Conservation (phyloP, 1,140 invertebrate species). For the Eubasilissa regina region DNA sequence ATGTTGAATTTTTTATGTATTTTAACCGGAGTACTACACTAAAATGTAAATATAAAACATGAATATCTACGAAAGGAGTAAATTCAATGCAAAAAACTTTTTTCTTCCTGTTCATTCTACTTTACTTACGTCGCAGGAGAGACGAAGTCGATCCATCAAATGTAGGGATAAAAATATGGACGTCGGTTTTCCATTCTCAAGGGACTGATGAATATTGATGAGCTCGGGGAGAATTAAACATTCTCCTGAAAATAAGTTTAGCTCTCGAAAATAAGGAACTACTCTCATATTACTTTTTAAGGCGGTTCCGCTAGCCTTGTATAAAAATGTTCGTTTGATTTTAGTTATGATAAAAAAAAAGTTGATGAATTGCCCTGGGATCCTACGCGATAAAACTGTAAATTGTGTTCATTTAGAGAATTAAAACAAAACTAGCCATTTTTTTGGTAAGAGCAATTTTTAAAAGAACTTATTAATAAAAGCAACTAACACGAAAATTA, state of each 20-base stretch:
- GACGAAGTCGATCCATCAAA: slow-evolving; percentile 44
- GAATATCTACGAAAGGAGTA: not conserved
- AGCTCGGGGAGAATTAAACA: slow-evolving; percentile 32
- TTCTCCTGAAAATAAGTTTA: slow-evolving; percentile 22
- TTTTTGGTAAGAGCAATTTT: too few relatives aligned
- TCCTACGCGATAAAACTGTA: too few relatives aligned
- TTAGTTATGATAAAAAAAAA: too few relatives aligned
- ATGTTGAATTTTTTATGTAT: too few relatives aligned
- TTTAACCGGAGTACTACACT: not conserved
- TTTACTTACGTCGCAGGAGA: slow-evolving; percentile 21
- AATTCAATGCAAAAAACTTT: slow-evolving; percentile 2
- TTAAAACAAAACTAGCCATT: too few relatives aligned
- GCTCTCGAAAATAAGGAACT: slow-evolving; percentile 15
- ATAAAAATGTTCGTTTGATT: not conserved
- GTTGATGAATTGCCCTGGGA: too few relatives aligned
- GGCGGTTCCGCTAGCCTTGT: not conserved
- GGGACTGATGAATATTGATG: slow-evolving; percentile 56
- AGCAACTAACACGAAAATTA: too few relatives aligned
- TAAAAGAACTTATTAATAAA: too few relatives aligned
- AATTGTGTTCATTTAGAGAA: too few relatives aligned
- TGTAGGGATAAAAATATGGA: slow-evolving; percentile 27
- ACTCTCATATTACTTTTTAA: not conserved
- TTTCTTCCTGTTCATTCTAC: slow-evolving; percentile 33
- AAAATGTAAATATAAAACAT: not conserved
- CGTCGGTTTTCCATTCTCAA: slow-evolving; percentile 40